Evolutionary conservation across 2,113 vertebrate species (phyloP).

Genomic region (Thunnus maccoyii): DNA sequence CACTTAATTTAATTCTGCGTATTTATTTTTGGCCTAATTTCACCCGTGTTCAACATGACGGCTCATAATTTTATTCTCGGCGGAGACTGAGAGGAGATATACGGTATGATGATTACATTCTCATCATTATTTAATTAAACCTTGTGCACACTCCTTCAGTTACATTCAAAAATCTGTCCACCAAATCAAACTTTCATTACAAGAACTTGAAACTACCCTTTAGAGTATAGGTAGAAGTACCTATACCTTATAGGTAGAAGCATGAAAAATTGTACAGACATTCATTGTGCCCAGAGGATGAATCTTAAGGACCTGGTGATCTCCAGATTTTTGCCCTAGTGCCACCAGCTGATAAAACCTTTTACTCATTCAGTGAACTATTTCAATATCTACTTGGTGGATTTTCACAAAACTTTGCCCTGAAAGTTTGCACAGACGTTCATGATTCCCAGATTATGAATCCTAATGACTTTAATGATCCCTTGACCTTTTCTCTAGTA

Average conservation of each 20-base stretch:
- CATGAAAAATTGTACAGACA: too few species aligned
- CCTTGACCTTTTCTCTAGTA: too few species aligned
- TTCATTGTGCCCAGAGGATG: too few species aligned
- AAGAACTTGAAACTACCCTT: not conserved
- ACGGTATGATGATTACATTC: too few species aligned
- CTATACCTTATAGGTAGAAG: too few species aligned
- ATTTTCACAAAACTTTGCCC: not conserved
- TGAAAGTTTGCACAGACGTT: too few species aligned
- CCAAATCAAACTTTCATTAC: not conserved
- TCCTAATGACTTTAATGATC: too few species aligned
- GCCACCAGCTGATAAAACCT: not conserved
- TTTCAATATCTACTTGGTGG: not conserved
- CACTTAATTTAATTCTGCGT: slow-evolving; percentile 46
- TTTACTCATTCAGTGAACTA: not conserved
- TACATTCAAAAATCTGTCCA: not conserved
- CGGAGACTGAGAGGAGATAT: not conserved
- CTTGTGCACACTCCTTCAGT: not conserved
- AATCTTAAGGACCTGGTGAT: not conserved
- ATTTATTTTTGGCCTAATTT: slow-evolving; percentile 41
- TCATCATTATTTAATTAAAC: not conserved
- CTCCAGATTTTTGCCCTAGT: too few species aligned
- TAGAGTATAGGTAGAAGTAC: too few species aligned
- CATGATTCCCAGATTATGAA: too few species aligned
- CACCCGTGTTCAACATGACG: slow-evolving; percentile 7
- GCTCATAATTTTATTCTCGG: slow-evolving; percentile 22